Evolutionary conservation across 2,797 vertebrate species (phyloP), one percentile per base, ranked within the genome.

Genomic region (Ataeniobius toweri): DNA sequence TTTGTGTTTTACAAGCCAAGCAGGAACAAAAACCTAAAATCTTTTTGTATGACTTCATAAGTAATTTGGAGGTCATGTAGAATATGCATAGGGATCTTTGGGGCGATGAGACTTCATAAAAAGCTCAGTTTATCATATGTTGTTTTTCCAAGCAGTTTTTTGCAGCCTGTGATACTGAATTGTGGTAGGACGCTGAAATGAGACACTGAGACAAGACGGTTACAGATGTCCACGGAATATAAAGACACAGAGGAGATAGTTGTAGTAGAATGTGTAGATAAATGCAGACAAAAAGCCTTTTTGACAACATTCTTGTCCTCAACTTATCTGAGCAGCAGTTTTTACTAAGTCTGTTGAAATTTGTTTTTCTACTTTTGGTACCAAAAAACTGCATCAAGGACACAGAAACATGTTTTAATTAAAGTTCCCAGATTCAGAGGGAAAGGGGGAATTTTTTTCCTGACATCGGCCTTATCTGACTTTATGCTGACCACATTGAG

Each of bases 401-500:
- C 65, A 13, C 67, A 69, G n/a, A 69, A 69, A 26, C 41, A 16
- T 69, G 67, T 46, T 46, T 69, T 69, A 69, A 46, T 46, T 46
- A 69, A 69, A 69, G 41, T 26, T 69, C 10, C 24, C 56, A 14
- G 2, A 24, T 46, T 69, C 2, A 16, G 41, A 26, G 41, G 6
- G 12, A 46, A 44, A 24, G 41, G 26, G 36, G 53, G 36, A 46
- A 14, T 68, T 44, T 41, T 68, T 69, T 46, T 69, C 24, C 41
- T 69, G 12, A n/a, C 39, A 68, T 46, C 46, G 39, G 22, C 39
- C 41, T 69, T n/a, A 26, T 69, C 67, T 69, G 22, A 14, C 12
- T 69, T 69, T 13, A 69, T 69, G 41, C 67, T 69, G 67, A 69
- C 41, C 41, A 69, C 41, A 69, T 69, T 24, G 18, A 67, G 36